These are phyloP conservation scores for Manis pentadactyla DNA, from an alignment of 2,797 vertebrate genomes.

Conservation along the genomic window DNA sequence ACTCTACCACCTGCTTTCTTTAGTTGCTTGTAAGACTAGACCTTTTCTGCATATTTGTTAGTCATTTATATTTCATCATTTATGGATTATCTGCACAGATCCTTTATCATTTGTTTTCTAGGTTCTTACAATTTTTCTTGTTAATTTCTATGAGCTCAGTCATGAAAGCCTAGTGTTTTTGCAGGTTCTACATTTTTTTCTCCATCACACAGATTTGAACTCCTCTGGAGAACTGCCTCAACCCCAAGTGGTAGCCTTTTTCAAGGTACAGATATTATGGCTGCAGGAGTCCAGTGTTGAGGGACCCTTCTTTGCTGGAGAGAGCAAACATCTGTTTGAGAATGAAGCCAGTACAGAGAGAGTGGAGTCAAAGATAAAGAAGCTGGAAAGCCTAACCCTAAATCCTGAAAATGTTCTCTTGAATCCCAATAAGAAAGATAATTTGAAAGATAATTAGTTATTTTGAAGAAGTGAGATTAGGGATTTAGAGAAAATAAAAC, in stretches of 20 bases:
- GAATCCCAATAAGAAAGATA: neutral
- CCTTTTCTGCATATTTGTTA: neutral
- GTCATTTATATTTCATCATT: neutral
- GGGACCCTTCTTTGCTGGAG: neutral
- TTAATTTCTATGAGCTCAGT: neutral
- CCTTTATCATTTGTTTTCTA: neutral
- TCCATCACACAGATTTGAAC: neutral
- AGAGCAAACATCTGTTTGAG: neutral
- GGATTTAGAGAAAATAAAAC: slow-evolving; percentile 43
- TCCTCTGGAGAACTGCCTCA: neutral
- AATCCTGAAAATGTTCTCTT: neutral
- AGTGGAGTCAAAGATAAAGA: neutral
- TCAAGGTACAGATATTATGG: neutral
- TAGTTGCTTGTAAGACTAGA: neutral
- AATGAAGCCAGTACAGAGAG: neutral
- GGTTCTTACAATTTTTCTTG: neutral
- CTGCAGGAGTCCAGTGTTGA: neutral
- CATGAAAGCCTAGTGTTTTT: neutral
- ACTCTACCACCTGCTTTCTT: neutral
- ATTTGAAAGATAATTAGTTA: slow-evolving; percentile 21
- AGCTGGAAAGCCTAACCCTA: neutral
- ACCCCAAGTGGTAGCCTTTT: neutral
- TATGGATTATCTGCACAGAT: neutral
- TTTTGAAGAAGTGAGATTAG: slow-evolving; percentile 26
- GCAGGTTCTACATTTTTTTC: neutral